These are phyloP conservation scores for Heliconius himera DNA, from an alignment of 1,140 invertebrate genomes.

Conservation along the genomic window DNA sequence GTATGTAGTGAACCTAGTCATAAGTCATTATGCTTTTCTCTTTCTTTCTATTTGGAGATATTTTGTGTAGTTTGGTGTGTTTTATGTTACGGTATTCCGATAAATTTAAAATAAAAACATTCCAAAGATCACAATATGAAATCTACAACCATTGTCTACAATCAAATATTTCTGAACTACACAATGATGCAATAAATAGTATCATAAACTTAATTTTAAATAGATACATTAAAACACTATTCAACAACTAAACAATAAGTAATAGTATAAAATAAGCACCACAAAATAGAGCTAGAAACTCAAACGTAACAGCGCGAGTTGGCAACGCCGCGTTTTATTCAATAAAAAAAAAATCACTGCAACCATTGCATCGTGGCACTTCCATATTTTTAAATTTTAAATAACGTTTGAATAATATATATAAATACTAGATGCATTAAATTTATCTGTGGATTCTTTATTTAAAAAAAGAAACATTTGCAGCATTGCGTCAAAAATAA, in stretches of 20 bases:
- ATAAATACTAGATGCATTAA: constrained; percentile 21
- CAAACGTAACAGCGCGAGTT: constrained; percentile 30
- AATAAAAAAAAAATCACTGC: constrained; percentile 33
- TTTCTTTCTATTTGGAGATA: not conserved
- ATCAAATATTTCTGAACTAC: no score
- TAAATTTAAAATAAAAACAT: not conserved
- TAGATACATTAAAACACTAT: not conserved
- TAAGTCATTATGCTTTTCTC: not conserved
- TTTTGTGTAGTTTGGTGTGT: not conserved
- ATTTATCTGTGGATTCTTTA: constrained; percentile 26
- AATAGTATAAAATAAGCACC: not conserved
- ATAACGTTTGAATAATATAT: no score
- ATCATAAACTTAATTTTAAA: not conserved
- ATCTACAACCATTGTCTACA: not conserved
- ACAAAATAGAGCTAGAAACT: not conserved
- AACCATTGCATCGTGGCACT: no score
- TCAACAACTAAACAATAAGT: not conserved
- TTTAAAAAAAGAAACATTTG: constrained; percentile 18
- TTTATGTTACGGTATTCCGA: no score
- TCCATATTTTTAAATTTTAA: no score
- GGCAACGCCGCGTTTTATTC: constrained; percentile 41
- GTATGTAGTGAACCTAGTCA: not conserved
- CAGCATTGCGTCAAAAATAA: constrained; percentile 31
- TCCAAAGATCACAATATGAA: not conserved
- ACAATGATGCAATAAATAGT: not conserved